Conservation (phyloP, 2,888 invertebrate genomes). For the Pantelozetes paolii region DNA sequence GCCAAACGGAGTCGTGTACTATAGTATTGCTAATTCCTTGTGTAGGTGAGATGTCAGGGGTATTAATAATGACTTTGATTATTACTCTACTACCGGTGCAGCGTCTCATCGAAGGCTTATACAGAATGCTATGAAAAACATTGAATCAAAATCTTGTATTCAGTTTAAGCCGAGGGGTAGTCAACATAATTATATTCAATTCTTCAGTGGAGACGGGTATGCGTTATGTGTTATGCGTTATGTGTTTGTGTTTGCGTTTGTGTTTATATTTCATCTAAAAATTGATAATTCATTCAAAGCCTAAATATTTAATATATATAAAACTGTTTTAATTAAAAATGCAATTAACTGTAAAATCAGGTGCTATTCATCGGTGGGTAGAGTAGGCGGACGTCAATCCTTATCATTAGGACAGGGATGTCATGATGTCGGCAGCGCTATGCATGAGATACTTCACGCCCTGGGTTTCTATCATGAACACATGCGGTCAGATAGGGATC, state of each 20-base stretch:
- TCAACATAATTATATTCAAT: conserved; percentile 22
- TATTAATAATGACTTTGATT: not conserved
- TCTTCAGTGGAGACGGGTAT: conserved; percentile 29
- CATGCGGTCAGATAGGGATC: conserved; percentile 48
- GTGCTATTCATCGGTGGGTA: conserved; percentile 48
- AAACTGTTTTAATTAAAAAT: not conserved
- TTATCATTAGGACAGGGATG: conserved; percentile 42
- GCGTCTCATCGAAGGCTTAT: not conserved
- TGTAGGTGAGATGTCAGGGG: not conserved
- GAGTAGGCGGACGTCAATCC: conserved; percentile 46
- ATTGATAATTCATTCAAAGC: not conserved
- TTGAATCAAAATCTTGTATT: conserved; percentile 31
- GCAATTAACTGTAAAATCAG: conserved; percentile 37
- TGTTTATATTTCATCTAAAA: not conserved
- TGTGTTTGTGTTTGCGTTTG: not conserved
- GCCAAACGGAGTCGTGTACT: conserved; percentile 3
- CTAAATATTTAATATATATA: not conserved
- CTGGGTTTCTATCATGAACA: conserved; percentile 49
- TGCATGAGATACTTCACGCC: conserved; percentile 48
- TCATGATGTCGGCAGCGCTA: conserved; percentile 45
- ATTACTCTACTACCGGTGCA: not conserved
- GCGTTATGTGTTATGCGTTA: not conserved
- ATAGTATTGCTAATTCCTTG: conserved; percentile 5
- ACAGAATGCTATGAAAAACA: conserved; percentile 29
- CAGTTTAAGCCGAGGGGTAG: conserved; percentile 27